A percentile compares a stretch with the other conserved stretches of the same genome.
These are phyloP conservation scores for Remorina albescens DNA, from an alignment of 2,797 vertebrate genomes.

Conservation along the genomic window DNA sequence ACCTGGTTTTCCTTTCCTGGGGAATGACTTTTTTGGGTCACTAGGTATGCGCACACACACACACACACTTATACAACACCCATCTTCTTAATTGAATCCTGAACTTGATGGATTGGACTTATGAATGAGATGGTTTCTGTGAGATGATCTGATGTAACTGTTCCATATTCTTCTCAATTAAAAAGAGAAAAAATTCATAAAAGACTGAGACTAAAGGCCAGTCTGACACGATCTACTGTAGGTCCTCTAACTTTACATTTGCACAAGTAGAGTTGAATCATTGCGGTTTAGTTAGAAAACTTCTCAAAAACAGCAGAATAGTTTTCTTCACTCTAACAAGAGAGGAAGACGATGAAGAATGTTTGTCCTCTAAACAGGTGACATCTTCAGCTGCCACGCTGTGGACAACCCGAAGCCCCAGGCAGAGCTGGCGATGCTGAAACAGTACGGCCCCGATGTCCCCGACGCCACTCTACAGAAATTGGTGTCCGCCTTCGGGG, in stretches of 20 bases:
- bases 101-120: background rate
- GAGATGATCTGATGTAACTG: no score
- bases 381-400: conserved; percentile 98
- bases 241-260: no score
- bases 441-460: conserved; percentile 92
- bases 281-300: no score
- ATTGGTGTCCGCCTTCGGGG: conserved; percentile 94
- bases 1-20: conserved; percentile 97
- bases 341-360: background rate
- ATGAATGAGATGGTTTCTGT: no score
- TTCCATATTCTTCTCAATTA: no score
- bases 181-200: no score
- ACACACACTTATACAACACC: conserved; percentile 9
- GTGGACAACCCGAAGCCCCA: conserved; percentile 96
- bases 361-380: conserved; percentile 81
- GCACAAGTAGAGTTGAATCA: no score
- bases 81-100: background rate
- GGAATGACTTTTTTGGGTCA: conserved; percentile 97
- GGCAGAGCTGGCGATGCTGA: conserved; percentile 95
- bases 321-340: no score
- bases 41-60: conserved; percentile 85
- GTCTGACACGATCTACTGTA: background rate
- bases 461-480: conserved; percentile 89
- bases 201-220: no score
- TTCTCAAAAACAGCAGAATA: no score